Percentiles rank a stretch among this genome's conserved stretches.
Conservation (phyloP, 1,140 invertebrate genomes). For the Drosophila pruinosa region DNA sequence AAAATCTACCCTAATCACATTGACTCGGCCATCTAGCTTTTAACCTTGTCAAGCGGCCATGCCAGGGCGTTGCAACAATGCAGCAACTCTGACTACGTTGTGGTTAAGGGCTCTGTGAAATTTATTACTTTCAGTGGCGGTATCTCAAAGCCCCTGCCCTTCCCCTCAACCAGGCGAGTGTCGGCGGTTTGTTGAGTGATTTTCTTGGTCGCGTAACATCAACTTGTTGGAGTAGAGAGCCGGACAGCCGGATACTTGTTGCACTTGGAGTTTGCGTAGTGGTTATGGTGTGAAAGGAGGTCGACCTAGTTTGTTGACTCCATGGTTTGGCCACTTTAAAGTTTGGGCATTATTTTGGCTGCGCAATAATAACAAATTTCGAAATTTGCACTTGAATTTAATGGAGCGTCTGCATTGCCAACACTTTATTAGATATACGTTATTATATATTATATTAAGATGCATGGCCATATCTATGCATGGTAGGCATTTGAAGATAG, state of each 20-base stretch:
- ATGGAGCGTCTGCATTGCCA: background rate
- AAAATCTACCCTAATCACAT: constrained; percentile 51
- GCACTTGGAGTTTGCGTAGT: background rate
- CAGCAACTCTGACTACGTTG: constrained; percentile 32
- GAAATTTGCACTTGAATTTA: background rate
- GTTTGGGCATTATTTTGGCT: constrained; percentile 23
- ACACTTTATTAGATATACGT: background rate
- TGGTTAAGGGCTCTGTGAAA: constrained; percentile 47
- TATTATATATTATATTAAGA: background rate
- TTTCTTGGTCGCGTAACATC: constrained; percentile 50
- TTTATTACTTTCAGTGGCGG: constrained; percentile 54
- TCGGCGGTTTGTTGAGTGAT: constrained; percentile 57
- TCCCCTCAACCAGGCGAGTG: constrained; percentile 9
- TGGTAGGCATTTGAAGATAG: constrained; percentile 16
- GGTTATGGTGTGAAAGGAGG: background rate
- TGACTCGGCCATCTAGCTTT: constrained; percentile 25
- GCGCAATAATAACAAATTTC: constrained; percentile 10
- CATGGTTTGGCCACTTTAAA: constrained; percentile 9
- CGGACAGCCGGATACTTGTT: constrained; percentile 11
- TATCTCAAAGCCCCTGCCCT: background rate
- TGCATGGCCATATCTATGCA: background rate
- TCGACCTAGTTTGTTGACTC: constrained; percentile 18
- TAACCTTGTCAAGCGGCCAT: constrained; percentile 32
- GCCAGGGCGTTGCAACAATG: constrained; percentile 34
- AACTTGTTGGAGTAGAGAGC: constrained; percentile 35